Base-by-base conservation (phyloP, 2,888 invertebrate species). In the Melanotus villosus region DNA sequence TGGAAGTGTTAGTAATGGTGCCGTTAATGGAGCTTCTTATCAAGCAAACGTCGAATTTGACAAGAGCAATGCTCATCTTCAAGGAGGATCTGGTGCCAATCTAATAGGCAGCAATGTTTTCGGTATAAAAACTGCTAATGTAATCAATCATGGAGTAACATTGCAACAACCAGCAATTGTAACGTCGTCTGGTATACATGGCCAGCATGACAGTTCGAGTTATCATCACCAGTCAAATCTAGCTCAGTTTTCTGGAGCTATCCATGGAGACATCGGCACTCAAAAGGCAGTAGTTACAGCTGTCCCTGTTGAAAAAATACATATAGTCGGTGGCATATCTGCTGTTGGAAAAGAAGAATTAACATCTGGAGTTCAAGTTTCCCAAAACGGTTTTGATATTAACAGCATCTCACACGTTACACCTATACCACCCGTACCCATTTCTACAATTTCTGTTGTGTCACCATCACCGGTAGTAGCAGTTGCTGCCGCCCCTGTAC, bases 271-370 rank as follows among this genome's bases (percentile, higher is more conserved):
- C 14, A 9, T 6, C 3, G 9, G 10, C 7, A n/a, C 0, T 10
- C 16, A 59, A 10, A 12, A 14, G 10, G 30, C 30, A 4, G 45
- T 41, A 18, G 14, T 43, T 26, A 16, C 23, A 16, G 43, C 1
- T 12, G 30, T 23, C 18, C 59, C 59, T n/a, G 14, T 56, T 34
- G 76, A 75, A 30, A 77, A 76, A 18, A 74, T 81, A 16, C 80
- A 82, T 58, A 82, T 83, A 19, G 72, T 82, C 18, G 81, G 81
- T 10, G 83, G 82, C 19, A 80, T 80, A 63, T 83, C 83, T 2
- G 81, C 79, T 30, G 82, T 83, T 9, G 81, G 78, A 65, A 45
- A 30, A 7, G 41, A 36, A 12, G 23, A 30, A 1, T 34, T 1
- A 4, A 19, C 47, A 9, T 52, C 73, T 30, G 77, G 73, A 9